Evolutionary conservation across 2,797 vertebrate species (phyloP).

Genomic region (Anas acuta): DNA sequence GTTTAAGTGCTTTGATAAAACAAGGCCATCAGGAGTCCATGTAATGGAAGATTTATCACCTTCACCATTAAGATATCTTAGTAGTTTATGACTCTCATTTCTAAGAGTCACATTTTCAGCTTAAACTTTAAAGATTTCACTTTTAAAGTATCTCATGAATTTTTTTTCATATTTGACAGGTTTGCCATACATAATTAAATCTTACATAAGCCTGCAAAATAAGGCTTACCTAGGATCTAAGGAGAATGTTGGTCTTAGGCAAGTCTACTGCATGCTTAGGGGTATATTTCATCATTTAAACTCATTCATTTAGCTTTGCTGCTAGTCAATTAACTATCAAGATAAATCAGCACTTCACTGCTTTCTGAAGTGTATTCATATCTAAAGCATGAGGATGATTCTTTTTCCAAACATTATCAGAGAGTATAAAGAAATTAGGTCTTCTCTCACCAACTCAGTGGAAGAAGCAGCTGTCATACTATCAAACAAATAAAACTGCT

Average conservation of each 20-base stretch:
- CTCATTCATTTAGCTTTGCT: background rate
- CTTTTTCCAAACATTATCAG: background rate
- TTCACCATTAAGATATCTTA: background rate
- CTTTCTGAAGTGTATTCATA: background rate
- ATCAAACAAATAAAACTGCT: background rate
- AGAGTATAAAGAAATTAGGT: background rate
- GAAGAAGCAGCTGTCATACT: background rate
- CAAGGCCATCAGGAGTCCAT: background rate
- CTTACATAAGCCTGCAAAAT: background rate
- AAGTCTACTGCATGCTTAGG: background rate
- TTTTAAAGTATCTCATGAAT: background rate
- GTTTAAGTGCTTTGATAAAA: conserved; percentile 29
- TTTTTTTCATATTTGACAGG: background rate
- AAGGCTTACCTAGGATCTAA: background rate
- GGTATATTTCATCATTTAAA: background rate
- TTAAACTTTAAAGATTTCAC: background rate
- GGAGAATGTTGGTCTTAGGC: background rate
- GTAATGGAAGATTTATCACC: conserved; percentile 7
- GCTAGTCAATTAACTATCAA: background rate
- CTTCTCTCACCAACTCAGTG: background rate
- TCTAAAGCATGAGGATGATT: background rate
- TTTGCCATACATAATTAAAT: background rate
- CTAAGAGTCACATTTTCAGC: background rate
- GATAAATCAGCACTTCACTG: background rate
- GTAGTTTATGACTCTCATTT: background rate